phyloP scores from a whole-genome alignment of 2,797 vertebrate genomes.

The Graptemys geographica region DNA sequence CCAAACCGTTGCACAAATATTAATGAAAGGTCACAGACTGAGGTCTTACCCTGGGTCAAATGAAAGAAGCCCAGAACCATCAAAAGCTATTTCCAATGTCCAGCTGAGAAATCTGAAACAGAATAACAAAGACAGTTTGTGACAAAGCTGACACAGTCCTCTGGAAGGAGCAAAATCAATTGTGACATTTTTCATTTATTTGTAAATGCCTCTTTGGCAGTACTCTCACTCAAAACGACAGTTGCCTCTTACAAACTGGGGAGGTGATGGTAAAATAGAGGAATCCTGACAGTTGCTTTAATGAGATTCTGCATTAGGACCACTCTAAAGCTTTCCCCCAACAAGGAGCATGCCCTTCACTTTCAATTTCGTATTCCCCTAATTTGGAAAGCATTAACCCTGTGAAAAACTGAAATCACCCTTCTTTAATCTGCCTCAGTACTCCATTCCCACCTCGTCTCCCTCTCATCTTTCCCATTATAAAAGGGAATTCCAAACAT shows the following conservation, averaged over 20 bases:
- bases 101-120: constrained; percentile 86
- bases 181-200: constrained; percentile 99
- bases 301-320: constrained; percentile 96
- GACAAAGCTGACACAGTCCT: constrained; percentile 93
- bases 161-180: constrained; percentile 92
- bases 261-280: constrained; percentile 91
- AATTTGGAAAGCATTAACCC: constrained; percentile 88
- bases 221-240: constrained; percentile 94
- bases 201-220: constrained; percentile 98
- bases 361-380: constrained; percentile 87
- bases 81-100: constrained; percentile 87
- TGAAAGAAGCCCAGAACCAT: constrained; percentile 83
- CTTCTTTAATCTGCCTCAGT: constrained; percentile 79
- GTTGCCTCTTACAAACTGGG: constrained; percentile 89
- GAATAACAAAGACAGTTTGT: constrained; percentile 94
- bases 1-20: constrained; percentile 78
- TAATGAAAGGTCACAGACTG: constrained; percentile 86
- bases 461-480: neutral
- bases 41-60: constrained; percentile 85
- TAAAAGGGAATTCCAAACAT: neutral
- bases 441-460: constrained; percentile 70
- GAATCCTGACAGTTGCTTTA: constrained; percentile 95
- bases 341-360: constrained; percentile 89
- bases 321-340: constrained; percentile 85
- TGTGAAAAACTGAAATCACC: constrained; percentile 84